Evolutionary conservation across 2,113 vertebrate genomes (phyloP).

Genomic region (Takifugu bimaculatus): DNA sequence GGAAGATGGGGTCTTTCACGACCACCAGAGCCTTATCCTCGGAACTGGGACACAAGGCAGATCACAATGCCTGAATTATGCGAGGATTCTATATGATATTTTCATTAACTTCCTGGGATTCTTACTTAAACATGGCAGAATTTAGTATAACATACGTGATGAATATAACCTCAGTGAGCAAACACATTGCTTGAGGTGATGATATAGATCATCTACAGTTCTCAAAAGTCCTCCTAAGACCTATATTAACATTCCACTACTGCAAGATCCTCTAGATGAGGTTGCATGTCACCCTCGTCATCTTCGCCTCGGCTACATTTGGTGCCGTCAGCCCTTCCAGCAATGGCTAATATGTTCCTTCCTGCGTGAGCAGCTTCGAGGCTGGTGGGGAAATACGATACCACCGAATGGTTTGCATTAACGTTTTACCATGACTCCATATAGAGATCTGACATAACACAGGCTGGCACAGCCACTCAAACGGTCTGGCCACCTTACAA

Average conservation of each 20-base stretch:
- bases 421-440: constrained; percentile 24
- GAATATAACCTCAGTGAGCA: constrained; percentile 9
- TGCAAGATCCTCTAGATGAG: constrained; percentile 36
- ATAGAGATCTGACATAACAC: constrained; percentile 37
- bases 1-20: constrained; percentile 84
- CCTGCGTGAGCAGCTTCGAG: constrained; percentile 31
- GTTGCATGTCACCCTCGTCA: constrained; percentile 37
- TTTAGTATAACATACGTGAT: not conserved
- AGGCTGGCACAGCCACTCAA: constrained; percentile 30
- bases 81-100: not conserved
- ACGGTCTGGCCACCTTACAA: constrained; percentile 40
- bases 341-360: constrained; percentile 64
- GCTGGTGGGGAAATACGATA: constrained; percentile 52
- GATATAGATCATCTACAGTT: constrained; percentile 43
- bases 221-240: constrained; percentile 27
- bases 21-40: constrained; percentile 91
- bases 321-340: constrained; percentile 42
- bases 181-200: constrained; percentile 28
- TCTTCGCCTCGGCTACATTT: constrained; percentile 21
- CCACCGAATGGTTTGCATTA: constrained; percentile 47
- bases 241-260: constrained; percentile 8
- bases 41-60: constrained; percentile 35
- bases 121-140: not conserved
- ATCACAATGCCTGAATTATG: not conserved
- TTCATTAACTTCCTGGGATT: not conserved